Evolutionary conservation across 2,797 vertebrate genomes (phyloP), one percentile per base, ranked within the genome.

Genomic region (Taeniopygia guttata): DNA sequence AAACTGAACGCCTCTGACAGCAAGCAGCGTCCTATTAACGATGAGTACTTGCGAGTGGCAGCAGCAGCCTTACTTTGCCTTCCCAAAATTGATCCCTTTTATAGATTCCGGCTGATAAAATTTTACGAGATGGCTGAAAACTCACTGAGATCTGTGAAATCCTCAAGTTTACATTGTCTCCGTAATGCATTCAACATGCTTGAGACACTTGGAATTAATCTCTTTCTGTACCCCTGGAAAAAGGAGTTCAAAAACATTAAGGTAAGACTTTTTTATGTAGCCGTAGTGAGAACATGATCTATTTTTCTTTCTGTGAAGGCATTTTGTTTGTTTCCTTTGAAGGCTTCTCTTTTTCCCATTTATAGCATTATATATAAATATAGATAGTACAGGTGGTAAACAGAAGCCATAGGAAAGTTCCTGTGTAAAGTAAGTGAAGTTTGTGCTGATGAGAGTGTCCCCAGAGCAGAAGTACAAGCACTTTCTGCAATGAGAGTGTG

Each of bases 151-250:
- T 98, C 97, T 29, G 98, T 99, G 95, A 98, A 98, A 95, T 98
- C 98, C 58, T 98, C 98, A 40, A 99, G 98, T 97, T 97, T 99
- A 76, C 98, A 96, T 84, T 98, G 98, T 58, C 96, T 99, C 92
- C 98, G 98, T 96, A 98, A 96, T 76, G 99, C 99, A 49, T 99
- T 99, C 84, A 97, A 98, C 75, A 97, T 98, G 63, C 97, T 99
- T 3, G 99, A 99, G 96, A 99, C 98, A 2, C 95, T 99, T 97
- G 99, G 98, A 88, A 97, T 99, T 97, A 99, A 99, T 97, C 98
- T 99, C 79, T 98, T 99, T 91, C 98, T 99, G 56, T 99, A 99
- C 96, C 99, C 99, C 20, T 99, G 99, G 99, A 99, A 99, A 97
- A 99, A 99, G 96, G 99, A 99, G 93, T 99, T 99, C 97, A 98